These are phyloP conservation scores for Sphaerodactylus townsendi DNA, from an alignment of 2,113 vertebrate species.

Conservation along the genomic window DNA sequence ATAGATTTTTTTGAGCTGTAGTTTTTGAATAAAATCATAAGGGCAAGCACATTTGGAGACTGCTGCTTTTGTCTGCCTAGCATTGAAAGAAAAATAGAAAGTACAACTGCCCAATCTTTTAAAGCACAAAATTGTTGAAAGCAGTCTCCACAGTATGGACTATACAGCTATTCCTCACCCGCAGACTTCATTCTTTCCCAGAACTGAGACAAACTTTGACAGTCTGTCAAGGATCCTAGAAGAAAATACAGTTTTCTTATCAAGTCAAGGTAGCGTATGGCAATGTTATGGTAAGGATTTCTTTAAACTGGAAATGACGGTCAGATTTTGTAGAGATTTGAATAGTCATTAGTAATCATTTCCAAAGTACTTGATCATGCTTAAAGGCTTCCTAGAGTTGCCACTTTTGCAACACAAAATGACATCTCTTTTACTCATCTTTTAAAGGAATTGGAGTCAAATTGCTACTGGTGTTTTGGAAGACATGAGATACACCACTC, in stretches of 20 bases:
- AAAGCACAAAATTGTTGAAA: too few species aligned
- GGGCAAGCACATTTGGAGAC: too few species aligned
- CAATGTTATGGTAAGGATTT: background rate
- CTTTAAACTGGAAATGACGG: background rate
- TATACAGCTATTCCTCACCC: too few species aligned
- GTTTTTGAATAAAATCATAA: too few species aligned
- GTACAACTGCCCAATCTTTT: too few species aligned
- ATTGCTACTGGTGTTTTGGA: background rate
- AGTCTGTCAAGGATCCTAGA: too few species aligned
- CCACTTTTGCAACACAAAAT: background rate
- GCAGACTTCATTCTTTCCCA: too few species aligned
- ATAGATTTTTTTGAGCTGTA: too few species aligned
- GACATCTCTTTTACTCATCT: background rate
- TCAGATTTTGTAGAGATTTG: background rate
- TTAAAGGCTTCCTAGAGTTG: background rate
- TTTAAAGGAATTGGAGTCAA: background rate
- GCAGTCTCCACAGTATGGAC: too few species aligned
- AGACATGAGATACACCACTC: background rate
- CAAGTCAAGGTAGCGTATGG: background rate
- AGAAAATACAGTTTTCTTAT: background rate
- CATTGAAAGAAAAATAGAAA: too few species aligned
- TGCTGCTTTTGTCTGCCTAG: too few species aligned
- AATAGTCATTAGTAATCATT: background rate
- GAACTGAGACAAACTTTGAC: too few species aligned
- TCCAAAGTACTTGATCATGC: background rate